phyloP scores from a whole-genome alignment of 37 sponge, comb jelly and placozoan species.

The Halisarca cf. caerulea region DNA sequence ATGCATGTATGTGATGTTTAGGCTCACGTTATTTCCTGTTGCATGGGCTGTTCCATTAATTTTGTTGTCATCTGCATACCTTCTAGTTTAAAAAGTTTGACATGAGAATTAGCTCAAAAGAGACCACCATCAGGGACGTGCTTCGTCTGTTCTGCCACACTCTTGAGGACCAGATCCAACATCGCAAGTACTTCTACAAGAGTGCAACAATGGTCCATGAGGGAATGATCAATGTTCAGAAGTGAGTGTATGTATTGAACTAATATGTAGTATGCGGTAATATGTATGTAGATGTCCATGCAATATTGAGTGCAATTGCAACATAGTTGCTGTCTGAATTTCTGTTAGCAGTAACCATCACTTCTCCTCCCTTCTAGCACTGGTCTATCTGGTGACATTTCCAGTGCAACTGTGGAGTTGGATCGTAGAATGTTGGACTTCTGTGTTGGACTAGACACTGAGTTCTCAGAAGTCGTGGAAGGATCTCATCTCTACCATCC shows the following conservation, averaged over 20 bases:
- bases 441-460: conserved; percentile 88
- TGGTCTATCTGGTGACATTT: conserved; percentile 73
- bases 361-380: background rate
- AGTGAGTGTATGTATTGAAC: background rate
- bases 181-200: conserved; percentile 82
- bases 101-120: background rate
- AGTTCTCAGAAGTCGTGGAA: conserved; percentile 87
- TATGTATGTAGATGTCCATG: no score
- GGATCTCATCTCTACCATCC: conserved; percentile 90
- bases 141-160: conserved; percentile 68
- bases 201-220: conserved; percentile 67
- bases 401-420: conserved; percentile 77
- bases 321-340: no score
- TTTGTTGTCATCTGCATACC: no score
- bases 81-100: conserved; percentile 33
- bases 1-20: no score
- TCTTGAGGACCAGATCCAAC: conserved; percentile 74
- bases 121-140: conserved; percentile 63
- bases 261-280: no score
- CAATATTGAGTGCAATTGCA: no score
- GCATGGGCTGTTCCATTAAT: no score
- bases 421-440: conserved; percentile 88
- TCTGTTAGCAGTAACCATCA: no score
- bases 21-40: no score
- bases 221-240: conserved; percentile 83